Conservation (phyloP, 2,113 vertebrate species). For the Australoheros scitulus region DNA sequence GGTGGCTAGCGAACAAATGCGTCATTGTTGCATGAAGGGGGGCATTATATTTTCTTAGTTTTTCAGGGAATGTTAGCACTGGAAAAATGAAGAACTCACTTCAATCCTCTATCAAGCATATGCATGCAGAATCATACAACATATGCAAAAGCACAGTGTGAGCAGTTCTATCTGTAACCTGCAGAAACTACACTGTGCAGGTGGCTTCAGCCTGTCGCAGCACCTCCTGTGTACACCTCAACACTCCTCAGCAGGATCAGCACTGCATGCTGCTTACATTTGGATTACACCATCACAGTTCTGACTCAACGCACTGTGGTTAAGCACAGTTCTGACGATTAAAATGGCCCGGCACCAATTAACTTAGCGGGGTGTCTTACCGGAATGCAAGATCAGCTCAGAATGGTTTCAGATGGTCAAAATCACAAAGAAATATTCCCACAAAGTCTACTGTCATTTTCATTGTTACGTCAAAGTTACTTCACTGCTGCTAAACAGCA, state of each 20-base stretch:
- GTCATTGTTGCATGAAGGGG: background rate
- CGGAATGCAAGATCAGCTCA: conserved; percentile 3
- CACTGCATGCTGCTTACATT: conserved; percentile 29
- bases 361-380: conserved; percentile 19
- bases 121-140: background rate
- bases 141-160: background rate
- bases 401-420: background rate
- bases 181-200: conserved; percentile 13
- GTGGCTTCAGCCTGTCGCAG: conserved; percentile 55
- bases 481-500: background rate
- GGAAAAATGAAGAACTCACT: background rate
- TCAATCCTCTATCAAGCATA: background rate
- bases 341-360: conserved; percentile 29
- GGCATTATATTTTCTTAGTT: background rate
- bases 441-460: background rate
- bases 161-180: conserved; percentile 2
- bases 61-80: conserved; percentile 20
- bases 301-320: conserved; percentile 23
- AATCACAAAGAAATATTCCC: background rate
- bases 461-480: background rate
- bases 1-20: background rate
- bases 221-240: conserved; percentile 51
- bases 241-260: conserved; percentile 33
- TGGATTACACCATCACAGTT: conserved; percentile 46
- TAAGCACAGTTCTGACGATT: conserved; percentile 31